Evolutionary conservation across 1,140 invertebrate genomes (phyloP), one percentile per base, ranked within the genome.

Genomic region (Aphis craccivora): DNA sequence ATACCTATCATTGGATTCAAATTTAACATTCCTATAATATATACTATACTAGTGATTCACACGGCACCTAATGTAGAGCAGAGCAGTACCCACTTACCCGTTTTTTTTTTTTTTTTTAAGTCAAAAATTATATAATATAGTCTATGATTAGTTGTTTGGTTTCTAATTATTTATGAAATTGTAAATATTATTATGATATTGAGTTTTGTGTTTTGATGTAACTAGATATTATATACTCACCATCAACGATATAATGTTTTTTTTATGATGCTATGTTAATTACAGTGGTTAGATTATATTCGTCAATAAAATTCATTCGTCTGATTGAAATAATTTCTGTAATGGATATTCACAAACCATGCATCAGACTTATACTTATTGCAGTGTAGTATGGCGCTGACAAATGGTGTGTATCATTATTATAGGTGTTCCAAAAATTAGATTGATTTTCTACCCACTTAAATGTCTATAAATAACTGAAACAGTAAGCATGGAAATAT

Each of bases 101-200:
- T n/a, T n/a, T n/a, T n/a, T n/a, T n/a, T n/a, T n/a, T n/a, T n/a
- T 51, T 51, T 2, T 14, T 18, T 18, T 18, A 51, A 14, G 14
- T 51, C 48, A 51, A 51, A 18, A 51, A 18, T 51, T 51, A 51
- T 11, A 5, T n/a, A 67, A n/a, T 67, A n/a, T n/a, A n/a, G 60
- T n/a, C 30, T 0, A 67, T 18, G 18, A 18, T n/a, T n/a, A 67
- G n/a, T n/a, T 14, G 30, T 67, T n/a, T n/a, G n/a, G 11, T 11
- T n/a, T n/a, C 14, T n/a, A n/a, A 67, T n/a, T 18, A n/a, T n/a
- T 67, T 23, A 67, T n/a, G 0, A 0, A n/a, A n/a, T 76, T 30
- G 30, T 76, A 76, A 76, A 76, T 76, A n/a, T 76, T 76, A n/a
- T 76, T n/a, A n/a, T 67, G 30, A n/a, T 76, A 76, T 76, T 76